These are phyloP conservation scores for Papilio machaon DNA, from an alignment of 1,140 invertebrate species.

Conservation along the genomic window DNA sequence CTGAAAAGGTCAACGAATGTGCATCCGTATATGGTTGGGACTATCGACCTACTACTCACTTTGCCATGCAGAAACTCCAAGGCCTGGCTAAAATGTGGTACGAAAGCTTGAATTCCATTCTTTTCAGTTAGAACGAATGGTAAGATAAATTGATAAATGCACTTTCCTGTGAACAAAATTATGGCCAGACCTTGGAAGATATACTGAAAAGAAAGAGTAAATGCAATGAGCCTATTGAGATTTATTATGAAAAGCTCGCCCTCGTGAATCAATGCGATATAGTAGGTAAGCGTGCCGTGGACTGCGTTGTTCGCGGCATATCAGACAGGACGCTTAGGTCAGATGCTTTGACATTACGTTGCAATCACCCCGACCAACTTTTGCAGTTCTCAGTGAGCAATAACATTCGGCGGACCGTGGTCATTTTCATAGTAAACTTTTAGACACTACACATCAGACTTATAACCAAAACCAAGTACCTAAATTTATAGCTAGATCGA, in stretches of 20 bases:
- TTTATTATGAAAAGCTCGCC: slow-evolving; percentile 53
- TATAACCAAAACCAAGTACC: background rate
- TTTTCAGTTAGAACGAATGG: slow-evolving; percentile 50
- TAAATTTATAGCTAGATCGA: background rate
- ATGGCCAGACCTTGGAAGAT: slow-evolving; percentile 53
- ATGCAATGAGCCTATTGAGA: slow-evolving; percentile 49
- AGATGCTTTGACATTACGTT: slow-evolving; percentile 45
- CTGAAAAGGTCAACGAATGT: slow-evolving; percentile 49
- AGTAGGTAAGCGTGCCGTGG: slow-evolving; percentile 47
- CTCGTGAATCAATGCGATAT: slow-evolving; percentile 52
- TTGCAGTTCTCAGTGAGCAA: slow-evolving; percentile 49
- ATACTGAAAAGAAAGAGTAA: slow-evolving; percentile 49
- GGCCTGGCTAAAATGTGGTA: slow-evolving; percentile 50
- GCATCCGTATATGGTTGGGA: slow-evolving; percentile 49
- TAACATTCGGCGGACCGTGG: slow-evolving; percentile 27
- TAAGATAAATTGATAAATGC: slow-evolving; percentile 48
- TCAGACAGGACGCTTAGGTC: slow-evolving; percentile 49
- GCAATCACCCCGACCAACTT: slow-evolving; percentile 47
- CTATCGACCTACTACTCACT: slow-evolving; percentile 47
- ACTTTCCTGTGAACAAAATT: slow-evolving; percentile 52
- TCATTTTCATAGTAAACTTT: background rate
- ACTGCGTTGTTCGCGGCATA: slow-evolving; percentile 54
- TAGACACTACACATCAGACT: background rate
- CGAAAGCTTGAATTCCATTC: slow-evolving; percentile 45
- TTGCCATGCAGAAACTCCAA: slow-evolving; percentile 50